Evolutionary conservation across 2,888 invertebrate species (phyloP), one percentile per base, ranked within the genome.

Genomic region (Antheraea assamensis): DNA sequence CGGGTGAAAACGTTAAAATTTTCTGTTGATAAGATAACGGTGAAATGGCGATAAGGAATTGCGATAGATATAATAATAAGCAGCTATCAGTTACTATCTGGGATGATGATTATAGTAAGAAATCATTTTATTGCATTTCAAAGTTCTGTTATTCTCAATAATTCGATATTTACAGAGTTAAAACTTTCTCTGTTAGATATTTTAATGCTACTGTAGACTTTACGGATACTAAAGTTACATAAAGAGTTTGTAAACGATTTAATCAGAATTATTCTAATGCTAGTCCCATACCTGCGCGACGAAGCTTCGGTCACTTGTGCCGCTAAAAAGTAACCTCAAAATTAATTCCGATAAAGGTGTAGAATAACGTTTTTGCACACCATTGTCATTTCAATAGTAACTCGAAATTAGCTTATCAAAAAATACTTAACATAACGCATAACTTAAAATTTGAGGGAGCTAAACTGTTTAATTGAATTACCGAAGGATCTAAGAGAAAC

Each of bases 1-100:
- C 85, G 30, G 85, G 88, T 89, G 90, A 90, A 91, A 89, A 87
- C 83, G 88, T 86, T 81, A 79, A 80, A 81, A 80, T 83, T 85
- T 83, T 83, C 82, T 79, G 78, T 68, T 72, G 92, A 92, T 92
- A 89, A 92, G 92, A 92, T 92, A 87, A 76, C 73, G 82, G 91
- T 87, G 90, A 92, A 93, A 92, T 91, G 86, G 74, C 83, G 90
- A 90, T 90, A 87, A 86, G 71, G 58, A 72, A 70, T 74, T 27
- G 74, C 74, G 64, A 74, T 71, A 71, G 75, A 73, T 75, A 77
- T 77, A 71, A 27, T 71, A 72, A 55, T 73, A 77, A 13, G 13
- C 42, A 13, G 66, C 79, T 77, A 77, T 30, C 71, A n/a, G 52
- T 47, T 30, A 42, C 47, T 35, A 42, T 68, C 27, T 52, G 72